These are phyloP conservation scores for Hyla sarda DNA, from an alignment of 2,113 vertebrate genomes.

Conservation along the genomic window DNA sequence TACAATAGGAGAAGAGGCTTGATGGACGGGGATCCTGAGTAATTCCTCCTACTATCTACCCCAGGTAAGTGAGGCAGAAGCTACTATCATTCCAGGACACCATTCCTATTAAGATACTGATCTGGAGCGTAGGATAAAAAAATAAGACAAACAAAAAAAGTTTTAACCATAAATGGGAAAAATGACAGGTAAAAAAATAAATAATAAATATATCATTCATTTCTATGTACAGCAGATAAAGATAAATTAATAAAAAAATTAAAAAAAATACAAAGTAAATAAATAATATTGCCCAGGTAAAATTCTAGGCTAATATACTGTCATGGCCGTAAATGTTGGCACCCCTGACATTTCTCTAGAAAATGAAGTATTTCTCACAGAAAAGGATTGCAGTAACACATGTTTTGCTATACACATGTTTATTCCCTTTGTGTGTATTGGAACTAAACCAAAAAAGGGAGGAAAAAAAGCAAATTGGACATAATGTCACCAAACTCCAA, in stretches of 20 bases:
- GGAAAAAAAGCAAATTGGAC: no score
- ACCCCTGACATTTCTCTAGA: no score
- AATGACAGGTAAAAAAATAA: neutral
- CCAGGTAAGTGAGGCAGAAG: neutral
- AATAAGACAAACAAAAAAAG: neutral
- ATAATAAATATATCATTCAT: neutral
- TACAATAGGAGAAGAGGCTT: neutral
- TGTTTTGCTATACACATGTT: no score
- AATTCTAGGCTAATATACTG: no score
- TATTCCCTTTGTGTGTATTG: no score
- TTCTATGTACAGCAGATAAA: neutral
- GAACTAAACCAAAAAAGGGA: no score
- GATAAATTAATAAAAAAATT: neutral
- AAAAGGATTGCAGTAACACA: no score
- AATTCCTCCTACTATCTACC: conserved; percentile 2
- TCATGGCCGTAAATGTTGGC: no score
- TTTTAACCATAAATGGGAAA: neutral
- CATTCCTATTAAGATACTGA: neutral
- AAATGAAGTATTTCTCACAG: no score
- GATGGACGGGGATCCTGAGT: conserved; percentile 13
- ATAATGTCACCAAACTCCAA: no score
- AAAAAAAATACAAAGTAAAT: neutral
- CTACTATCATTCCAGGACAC: neutral
- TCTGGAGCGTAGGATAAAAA: neutral
- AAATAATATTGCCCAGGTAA: no score